These are phyloP conservation scores for Amphimallon solstitiale DNA, from an alignment of 2,888 invertebrate species.

Conservation along the genomic window DNA sequence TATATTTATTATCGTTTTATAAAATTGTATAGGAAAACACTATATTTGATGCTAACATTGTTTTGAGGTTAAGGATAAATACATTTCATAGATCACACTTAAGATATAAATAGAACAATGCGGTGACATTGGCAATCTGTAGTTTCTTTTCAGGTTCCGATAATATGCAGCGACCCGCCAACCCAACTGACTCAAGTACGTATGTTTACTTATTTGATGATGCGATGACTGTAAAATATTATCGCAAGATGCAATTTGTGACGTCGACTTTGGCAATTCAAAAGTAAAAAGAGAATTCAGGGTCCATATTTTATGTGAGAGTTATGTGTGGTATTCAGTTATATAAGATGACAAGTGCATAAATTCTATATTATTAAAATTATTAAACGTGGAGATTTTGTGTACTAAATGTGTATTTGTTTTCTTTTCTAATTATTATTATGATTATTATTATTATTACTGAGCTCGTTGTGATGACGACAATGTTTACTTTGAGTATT, in stretches of 20 bases:
- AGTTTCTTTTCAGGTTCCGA: slow-evolving; percentile 49
- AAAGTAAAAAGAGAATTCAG: not conserved
- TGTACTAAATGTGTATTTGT: slow-evolving; percentile 26
- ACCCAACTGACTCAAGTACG: slow-evolving; percentile 55
- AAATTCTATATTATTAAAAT: slow-evolving; percentile 38
- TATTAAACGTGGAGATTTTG: slow-evolving; percentile 19
- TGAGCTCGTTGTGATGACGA: not conserved
- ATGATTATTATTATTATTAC: too few species aligned
- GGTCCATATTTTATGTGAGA: slow-evolving; percentile 6
- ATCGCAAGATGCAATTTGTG: slow-evolving; percentile 53
- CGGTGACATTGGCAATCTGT: slow-evolving; percentile 36
- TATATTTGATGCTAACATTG: too few species aligned
- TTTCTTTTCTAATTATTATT: too few species aligned
- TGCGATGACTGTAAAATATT: slow-evolving; percentile 58
- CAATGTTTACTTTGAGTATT: not conserved
- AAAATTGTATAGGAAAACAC: too few species aligned
- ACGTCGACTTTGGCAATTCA: slow-evolving; percentile 11
- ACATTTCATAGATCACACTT: slow-evolving; percentile 5
- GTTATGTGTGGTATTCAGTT: not conserved
- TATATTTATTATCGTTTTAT: too few species aligned
- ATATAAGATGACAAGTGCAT: slow-evolving; percentile 13
- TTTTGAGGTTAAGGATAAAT: too few species aligned
- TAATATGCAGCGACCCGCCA: slow-evolving; percentile 24
- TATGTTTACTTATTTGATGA: slow-evolving; percentile 48
- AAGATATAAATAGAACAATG: slow-evolving; percentile 20